Percentiles rank a stretch among this genome's conserved stretches.
These are phyloP conservation scores for Cephus runcator DNA, from an alignment of 2,888 invertebrate genomes.

Conservation along the genomic window DNA sequence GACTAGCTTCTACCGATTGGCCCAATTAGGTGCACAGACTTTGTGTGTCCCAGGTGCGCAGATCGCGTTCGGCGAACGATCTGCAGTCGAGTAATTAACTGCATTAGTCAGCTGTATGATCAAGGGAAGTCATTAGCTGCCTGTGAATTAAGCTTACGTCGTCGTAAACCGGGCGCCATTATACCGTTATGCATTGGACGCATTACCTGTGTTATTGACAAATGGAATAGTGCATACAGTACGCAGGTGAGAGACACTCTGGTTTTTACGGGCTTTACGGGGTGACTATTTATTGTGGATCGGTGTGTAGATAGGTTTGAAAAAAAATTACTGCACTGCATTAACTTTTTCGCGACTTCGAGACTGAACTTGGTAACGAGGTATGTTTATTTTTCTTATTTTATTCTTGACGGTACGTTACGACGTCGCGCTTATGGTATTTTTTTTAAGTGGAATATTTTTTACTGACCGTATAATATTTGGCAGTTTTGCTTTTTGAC, in stretches of 20 bases:
- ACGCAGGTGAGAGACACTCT: background rate
- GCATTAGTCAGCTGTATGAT: background rate
- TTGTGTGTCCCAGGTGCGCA: background rate
- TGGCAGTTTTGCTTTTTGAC: background rate
- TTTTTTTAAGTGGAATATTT: background rate
- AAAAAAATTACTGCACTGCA: too few relatives aligned
- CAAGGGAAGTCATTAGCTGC: slow-evolving; percentile 3
- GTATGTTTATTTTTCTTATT: too few relatives aligned
- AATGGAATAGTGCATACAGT: background rate
- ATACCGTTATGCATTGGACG: background rate
- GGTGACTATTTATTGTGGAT: background rate
- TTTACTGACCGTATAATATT: background rate
- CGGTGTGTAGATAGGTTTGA: background rate
- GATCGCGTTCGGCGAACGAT: background rate
- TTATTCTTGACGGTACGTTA: too few relatives aligned
- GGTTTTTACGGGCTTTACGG: background rate
- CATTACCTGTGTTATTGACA: slow-evolving; percentile 2
- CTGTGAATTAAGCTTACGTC: slow-evolving; percentile 1
- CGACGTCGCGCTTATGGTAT: background rate
- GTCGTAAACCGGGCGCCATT: background rate
- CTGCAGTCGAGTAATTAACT: background rate
- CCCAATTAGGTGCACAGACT: background rate
- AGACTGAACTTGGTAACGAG: too few relatives aligned
- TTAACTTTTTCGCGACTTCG: too few relatives aligned
- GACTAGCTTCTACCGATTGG: background rate